Evolutionary conservation across 2,888 invertebrate genomes (phyloP), one percentile per base, ranked within the genome.

Genomic region (Aethes cnicana): DNA sequence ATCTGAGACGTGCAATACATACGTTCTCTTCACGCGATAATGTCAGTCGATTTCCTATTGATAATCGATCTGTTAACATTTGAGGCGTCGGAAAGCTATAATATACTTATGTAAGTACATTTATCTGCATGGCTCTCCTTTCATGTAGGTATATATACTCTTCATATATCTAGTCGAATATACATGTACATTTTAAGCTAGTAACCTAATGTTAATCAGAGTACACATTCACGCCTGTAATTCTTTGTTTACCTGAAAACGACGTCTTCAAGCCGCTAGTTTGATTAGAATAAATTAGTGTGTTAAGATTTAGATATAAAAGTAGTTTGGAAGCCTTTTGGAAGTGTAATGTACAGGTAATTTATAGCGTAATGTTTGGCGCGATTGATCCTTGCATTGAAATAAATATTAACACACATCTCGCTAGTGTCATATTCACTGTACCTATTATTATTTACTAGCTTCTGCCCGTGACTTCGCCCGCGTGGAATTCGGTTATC

Each of bases 21-120:
- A 43, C 43, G 43, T 43, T 28, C 28, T 43, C 11, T 28, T 21
- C 6, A n/a, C n/a, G 28, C 28, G 49, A 50, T 50, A 50, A 43
- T 49, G 17, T 26, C 35, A 11, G 4, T 42, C 14, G 18, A 20
- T 28, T 43, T 43, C 21, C 49, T 43, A 49, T 49, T 42, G 49
- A 49, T 36, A 42, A 42, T 36, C 26, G 16, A 42, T 49, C 11
- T 41, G 23, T 35, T 28, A 35, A 28, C 42, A 28, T 20, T 16
- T 30, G 23, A 23, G 18, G 18, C 23, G 7, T 28, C 11, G 7
- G 17, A 26, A 20, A 16, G 11, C n/a, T n/a, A 1, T n/a, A n/a
- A n/a, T n/a, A n/a, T n/a, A n/a, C n/a, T n/a, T n/a, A n/a, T n/a
- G n/a, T n/a, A n/a, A n/a, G n/a, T n/a, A n/a, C n/a, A n/a, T n/a